Evolutionary conservation across 2,888 invertebrate genomes (phyloP).

Genomic region (Ephialtes manifestator): DNA sequence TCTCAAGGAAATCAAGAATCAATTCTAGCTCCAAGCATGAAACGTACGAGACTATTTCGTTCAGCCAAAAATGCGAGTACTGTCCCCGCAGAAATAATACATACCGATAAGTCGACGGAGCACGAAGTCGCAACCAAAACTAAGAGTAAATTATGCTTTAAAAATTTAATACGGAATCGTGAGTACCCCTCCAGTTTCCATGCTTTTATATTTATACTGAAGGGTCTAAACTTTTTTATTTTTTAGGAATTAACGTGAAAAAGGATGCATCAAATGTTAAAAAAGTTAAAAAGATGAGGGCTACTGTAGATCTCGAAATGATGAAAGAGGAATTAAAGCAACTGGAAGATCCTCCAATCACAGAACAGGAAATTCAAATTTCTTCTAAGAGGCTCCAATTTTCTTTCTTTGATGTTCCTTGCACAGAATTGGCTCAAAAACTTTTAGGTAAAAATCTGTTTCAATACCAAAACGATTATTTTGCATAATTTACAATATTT

Average conservation of each 20-base stretch:
- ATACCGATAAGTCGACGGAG: slow-evolving; percentile 12
- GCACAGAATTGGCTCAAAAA: slow-evolving; percentile 87
- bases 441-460: slow-evolving; percentile 85
- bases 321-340: slow-evolving; percentile 81
- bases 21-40: slow-evolving; percentile 43
- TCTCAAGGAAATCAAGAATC: slow-evolving; percentile 13
- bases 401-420: slow-evolving; percentile 86
- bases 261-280: slow-evolving; percentile 32
- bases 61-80: slow-evolving; percentile 41
- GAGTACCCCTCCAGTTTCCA: slow-evolving; percentile 29
- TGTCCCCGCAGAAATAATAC: slow-evolving; percentile 17
- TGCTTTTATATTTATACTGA: not conserved
- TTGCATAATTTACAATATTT: not conserved
- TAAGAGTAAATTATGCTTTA: slow-evolving; percentile 59
- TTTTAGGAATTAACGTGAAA: slow-evolving; percentile 59
- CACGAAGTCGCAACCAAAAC: not conserved
- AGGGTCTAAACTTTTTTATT: not conserved
- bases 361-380: slow-evolving; percentile 78
- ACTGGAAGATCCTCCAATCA: slow-evolving; percentile 82
- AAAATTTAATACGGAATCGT: slow-evolving; percentile 62
- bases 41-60: slow-evolving; percentile 54
- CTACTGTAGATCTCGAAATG: slow-evolving; percentile 75
- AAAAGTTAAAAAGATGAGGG: slow-evolving; percentile 70
- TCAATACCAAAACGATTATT: not conserved
- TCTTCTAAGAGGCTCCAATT: slow-evolving; percentile 77